A percentile compares a stretch with the other conserved stretches of the same genome.
Evolutionary conservation across 1,140 invertebrate genomes (phyloP).

Genomic region (Drosophila lowei): DNA sequence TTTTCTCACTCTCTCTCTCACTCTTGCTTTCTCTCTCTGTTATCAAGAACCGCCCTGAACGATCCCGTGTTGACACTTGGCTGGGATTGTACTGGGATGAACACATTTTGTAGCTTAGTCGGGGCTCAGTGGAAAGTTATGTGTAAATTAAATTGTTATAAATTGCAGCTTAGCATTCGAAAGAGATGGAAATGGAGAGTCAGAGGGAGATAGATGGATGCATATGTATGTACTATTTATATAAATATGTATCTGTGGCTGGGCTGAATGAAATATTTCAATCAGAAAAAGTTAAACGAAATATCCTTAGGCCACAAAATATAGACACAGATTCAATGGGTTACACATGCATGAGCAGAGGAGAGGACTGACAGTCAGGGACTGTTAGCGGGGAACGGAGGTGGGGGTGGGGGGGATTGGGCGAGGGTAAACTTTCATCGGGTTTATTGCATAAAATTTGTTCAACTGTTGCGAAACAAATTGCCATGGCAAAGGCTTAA

Average conservation of each 20-base stretch:
- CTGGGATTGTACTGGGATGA: background rate
- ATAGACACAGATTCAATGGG: constrained; percentile 36
- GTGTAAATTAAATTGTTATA: constrained; percentile 76
- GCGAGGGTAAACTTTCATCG: too few species aligned
- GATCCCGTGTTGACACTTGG: constrained; percentile 30
- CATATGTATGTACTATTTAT: constrained; percentile 1
- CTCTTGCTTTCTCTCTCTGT: too few species aligned
- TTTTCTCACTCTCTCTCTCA: background rate
- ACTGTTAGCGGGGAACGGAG: too few species aligned
- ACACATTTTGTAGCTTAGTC: constrained; percentile 41
- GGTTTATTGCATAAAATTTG: constrained; percentile 58
- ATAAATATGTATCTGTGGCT: constrained; percentile 9
- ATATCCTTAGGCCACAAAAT: constrained; percentile 49
- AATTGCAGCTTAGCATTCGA: constrained; percentile 59
- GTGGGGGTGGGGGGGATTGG: too few species aligned
- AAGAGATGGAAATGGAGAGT: background rate
- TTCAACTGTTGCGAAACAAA: constrained; percentile 77
- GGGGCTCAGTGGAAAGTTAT: constrained; percentile 52
- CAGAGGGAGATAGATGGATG: background rate
- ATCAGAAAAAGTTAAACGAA: constrained; percentile 52
- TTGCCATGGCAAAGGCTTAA: constrained; percentile 69
- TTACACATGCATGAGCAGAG: constrained; percentile 3
- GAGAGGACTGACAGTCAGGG: background rate
- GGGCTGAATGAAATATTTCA: constrained; percentile 49
- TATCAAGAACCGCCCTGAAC: constrained; percentile 1